Evolutionary conservation across 2,113 vertebrate species (phyloP).

Genomic region (Nerophis lumbriciformis): DNA sequence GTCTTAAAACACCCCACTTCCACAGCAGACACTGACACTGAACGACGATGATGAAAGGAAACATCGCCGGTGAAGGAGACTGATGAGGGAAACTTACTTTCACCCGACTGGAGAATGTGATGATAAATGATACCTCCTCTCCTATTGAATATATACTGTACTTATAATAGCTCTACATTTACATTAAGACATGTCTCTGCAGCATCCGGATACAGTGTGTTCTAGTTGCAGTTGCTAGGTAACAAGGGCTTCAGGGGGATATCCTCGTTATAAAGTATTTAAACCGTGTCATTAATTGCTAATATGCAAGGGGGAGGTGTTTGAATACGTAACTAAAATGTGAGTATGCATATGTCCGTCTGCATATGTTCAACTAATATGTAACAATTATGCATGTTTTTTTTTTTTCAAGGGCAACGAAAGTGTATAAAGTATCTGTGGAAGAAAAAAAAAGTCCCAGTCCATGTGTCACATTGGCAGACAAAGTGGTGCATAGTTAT

Average conservation of each 20-base stretch:
- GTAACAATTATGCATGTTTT: not conserved
- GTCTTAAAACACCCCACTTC: conserved; percentile 25
- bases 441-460: conserved; percentile 2
- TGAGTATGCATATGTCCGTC: not conserved
- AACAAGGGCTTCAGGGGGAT: conserved; percentile 69
- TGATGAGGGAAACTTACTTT: conserved; percentile 24
- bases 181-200: conserved; percentile 42
- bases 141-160: conserved; percentile 7
- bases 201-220: conserved; percentile 47
- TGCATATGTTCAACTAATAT: conserved; percentile 10
- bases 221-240: conserved; percentile 74
- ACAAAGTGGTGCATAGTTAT: conserved; percentile 18
- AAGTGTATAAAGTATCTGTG: not conserved
- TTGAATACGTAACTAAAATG: conserved; percentile 27
- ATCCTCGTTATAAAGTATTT: conserved; percentile 71
- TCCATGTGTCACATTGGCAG: conserved; percentile 15
- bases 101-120: conserved; percentile 10
- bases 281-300: conserved; percentile 66
- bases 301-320: conserved; percentile 49
- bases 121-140: not conserved
- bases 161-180: conserved; percentile 25
- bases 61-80: conserved; percentile 32
- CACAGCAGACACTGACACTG: conserved; percentile 30
- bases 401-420: too few relatives aligned
- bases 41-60: conserved; percentile 48